Conservation (phyloP, 1,140 invertebrate genomes). For the Ephestia elutella region DNA sequence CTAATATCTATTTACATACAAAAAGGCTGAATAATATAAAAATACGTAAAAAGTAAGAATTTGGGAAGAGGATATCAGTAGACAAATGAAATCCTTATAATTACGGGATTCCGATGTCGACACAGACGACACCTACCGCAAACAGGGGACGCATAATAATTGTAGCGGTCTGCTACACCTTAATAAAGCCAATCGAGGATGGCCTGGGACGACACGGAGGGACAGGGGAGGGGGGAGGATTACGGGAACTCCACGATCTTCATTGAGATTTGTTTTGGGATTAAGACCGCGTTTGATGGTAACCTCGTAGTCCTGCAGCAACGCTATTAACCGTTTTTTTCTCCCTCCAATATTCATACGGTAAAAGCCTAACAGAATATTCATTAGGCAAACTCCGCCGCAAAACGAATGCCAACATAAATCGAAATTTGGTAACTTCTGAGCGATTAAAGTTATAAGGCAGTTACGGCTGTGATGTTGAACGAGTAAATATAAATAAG, state of each 20-base stretch:
- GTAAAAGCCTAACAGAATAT: constrained; percentile 24
- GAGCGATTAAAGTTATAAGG: constrained; percentile 57
- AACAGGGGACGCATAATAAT: constrained; percentile 73
- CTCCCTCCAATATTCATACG: constrained; percentile 12
- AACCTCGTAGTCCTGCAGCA: constrained; percentile 25
- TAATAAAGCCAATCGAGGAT: constrained; percentile 70
- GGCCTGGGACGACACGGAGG: constrained; percentile 7
- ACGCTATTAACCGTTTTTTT: constrained; percentile 7
- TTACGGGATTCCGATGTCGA: constrained; percentile 60
- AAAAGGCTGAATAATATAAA: not conserved
- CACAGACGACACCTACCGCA: constrained; percentile 64
- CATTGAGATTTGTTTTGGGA: constrained; percentile 73
- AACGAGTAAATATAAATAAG: constrained; percentile 48
- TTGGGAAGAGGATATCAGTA: constrained; percentile 39
- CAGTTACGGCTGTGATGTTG: constrained; percentile 39
- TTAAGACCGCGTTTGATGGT: constrained; percentile 60
- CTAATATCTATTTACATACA: no score
- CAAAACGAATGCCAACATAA: constrained; percentile 44
- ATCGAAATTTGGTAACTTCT: constrained; percentile 55
- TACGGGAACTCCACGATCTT: constrained; percentile 60
- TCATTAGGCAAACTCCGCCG: constrained; percentile 41
- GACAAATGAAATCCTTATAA: constrained; percentile 64
- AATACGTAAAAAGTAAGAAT: not conserved
- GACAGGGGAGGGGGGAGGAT: constrained; percentile 51
- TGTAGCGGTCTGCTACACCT: constrained; percentile 71